phyloP scores from a whole-genome alignment of 2,888 invertebrate species.

The Rhamphomyia laevipes region DNA sequence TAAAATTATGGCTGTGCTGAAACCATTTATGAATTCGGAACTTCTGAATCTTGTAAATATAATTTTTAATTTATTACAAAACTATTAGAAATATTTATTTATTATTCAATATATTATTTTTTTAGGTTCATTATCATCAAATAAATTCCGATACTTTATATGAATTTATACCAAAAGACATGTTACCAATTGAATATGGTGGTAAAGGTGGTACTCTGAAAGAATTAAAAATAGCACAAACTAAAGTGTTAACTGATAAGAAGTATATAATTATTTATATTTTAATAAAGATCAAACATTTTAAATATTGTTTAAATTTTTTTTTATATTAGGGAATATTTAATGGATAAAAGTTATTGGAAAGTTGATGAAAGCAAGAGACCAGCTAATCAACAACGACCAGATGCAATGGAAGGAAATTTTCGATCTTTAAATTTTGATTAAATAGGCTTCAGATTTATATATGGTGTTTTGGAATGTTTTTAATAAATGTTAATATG shows the following conservation, averaged over 20 bases:
- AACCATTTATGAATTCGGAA: constrained; percentile 49
- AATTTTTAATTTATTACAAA: neutral
- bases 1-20: constrained; percentile 45
- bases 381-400: neutral
- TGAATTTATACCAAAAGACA: constrained; percentile 43
- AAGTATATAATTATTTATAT: constrained; percentile 14
- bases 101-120: neutral
- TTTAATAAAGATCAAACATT: too few relatives aligned
- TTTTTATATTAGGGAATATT: constrained; percentile 40
- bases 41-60: constrained; percentile 42
- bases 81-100: neutral
- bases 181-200: constrained; percentile 52
- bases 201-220: constrained; percentile 40
- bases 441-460: too few relatives aligned
- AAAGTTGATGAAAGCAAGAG: constrained; percentile 39
- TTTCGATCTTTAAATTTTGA: neutral
- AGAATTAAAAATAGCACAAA: constrained; percentile 37
- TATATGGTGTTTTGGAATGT: too few relatives aligned
- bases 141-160: constrained; percentile 45
- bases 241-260: constrained; percentile 27
- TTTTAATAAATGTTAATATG: too few relatives aligned
- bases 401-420: neutral
- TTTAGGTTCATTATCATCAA: constrained; percentile 44
- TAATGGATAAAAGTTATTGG: constrained; percentile 48
- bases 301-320: too few relatives aligned